These are phyloP conservation scores for Siniperca scherzeri DNA, from an alignment of 2,797 vertebrate genomes.

Conservation along the genomic window DNA sequence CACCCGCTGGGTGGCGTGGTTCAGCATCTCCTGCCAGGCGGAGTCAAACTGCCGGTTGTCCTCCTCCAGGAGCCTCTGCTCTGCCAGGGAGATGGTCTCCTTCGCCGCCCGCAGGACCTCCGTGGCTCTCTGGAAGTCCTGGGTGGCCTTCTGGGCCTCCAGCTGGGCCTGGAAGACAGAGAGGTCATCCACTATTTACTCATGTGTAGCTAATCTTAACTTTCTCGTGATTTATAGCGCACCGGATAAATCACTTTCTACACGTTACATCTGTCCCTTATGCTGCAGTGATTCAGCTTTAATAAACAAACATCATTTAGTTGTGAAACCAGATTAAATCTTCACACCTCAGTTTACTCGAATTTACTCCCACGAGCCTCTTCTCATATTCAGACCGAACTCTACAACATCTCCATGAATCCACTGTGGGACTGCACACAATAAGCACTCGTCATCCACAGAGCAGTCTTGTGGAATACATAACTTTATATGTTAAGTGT, in stretches of 20 bases:
- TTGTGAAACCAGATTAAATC: neutral
- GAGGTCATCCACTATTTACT: neutral
- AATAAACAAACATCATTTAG: neutral
- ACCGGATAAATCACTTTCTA: neutral
- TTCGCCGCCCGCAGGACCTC: constrained; percentile 96
- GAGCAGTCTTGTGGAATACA: neutral
- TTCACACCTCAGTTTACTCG: neutral
- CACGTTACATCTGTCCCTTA: neutral
- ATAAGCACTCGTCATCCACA: neutral
- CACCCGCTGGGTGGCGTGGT: constrained; percentile 96
- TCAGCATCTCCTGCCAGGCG: constrained; percentile 99
- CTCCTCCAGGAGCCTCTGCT: constrained; percentile 95
- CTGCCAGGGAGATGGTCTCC: constrained; percentile 95
- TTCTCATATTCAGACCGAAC: neutral
- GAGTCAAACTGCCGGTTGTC: constrained; percentile 96
- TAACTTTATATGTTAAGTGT: neutral
- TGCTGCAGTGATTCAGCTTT: neutral
- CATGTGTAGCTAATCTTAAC: neutral
- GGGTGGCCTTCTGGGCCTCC: constrained; percentile 95
- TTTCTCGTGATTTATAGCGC: neutral
- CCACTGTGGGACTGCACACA: too few relatives aligned
- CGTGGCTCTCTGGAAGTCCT: constrained; percentile 96
- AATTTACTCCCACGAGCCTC: neutral
- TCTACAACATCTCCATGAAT: too few relatives aligned
- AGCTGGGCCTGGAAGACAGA: constrained; percentile 89